Conservation (phyloP, 2,113 vertebrate genomes). For the Arothron firmamentum region DNA sequence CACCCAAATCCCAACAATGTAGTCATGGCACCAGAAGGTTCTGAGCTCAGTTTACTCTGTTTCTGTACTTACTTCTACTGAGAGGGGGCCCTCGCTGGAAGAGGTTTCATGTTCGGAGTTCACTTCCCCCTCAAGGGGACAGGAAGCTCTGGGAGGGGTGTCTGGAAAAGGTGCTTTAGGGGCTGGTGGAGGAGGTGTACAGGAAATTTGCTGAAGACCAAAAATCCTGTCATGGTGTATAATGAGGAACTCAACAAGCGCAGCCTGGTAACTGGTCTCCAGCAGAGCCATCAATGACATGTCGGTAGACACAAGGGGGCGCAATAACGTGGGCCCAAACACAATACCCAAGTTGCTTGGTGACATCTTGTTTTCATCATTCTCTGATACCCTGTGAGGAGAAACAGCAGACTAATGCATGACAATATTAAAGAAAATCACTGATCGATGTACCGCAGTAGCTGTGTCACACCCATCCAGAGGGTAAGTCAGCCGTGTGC, state of each 20-base stretch:
- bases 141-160: conserved; percentile 49
- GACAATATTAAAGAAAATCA: background rate
- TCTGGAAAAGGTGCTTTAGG: conserved; percentile 40
- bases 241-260: conserved; percentile 87
- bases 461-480: background rate
- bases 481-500: conserved; percentile 4
- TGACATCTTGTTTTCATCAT: conserved; percentile 89
- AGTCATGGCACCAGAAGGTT: background rate
- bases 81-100: conserved; percentile 63
- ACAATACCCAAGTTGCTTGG: conserved; percentile 90
- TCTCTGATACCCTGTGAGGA: conserved; percentile 80
- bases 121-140: conserved; percentile 30
- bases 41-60: background rate
- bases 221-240: conserved; percentile 79
- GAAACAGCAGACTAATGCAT: conserved; percentile 8
- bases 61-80: conserved; percentile 68
- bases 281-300: conserved; percentile 79
- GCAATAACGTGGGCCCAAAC: conserved; percentile 88
- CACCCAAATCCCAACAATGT: conserved; percentile 44
- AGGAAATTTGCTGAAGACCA: conserved; percentile 58
- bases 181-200: conserved; percentile 54
- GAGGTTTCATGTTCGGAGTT: conserved; percentile 34
- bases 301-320: conserved; percentile 69
- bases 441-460: background rate
- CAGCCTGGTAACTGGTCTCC: conserved; percentile 85